Evolutionary conservation across 2,113 vertebrate species (phyloP), one percentile per base, ranked within the genome.

Genomic region (Rallus limicola): DNA sequence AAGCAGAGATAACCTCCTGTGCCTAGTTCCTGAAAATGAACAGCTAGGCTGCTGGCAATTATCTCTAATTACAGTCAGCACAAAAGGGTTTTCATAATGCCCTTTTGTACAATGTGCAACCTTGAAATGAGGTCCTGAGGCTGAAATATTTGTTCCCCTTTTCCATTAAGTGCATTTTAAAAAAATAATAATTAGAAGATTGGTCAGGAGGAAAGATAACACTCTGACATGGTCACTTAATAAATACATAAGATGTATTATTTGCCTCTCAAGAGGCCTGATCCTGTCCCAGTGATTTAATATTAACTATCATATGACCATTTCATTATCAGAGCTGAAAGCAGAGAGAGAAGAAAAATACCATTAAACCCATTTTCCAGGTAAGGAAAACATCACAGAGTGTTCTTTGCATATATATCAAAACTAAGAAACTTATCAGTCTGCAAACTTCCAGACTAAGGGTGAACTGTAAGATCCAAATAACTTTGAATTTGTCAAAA

Each of bases 1-100:
- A 64, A 90, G 72, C 28, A 53, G 86, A 86, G 86, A 71, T 86
- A 94, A 92, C 86, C 90, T 83, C 72, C 46, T 50, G 69, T 50
- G 68, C 58, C 80, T 76, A 3, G 34, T 15, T 78, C 44, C 65
- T 95, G 93, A 90, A 92, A 95, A 90, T 31, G 95, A 96, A 29
- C 68, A 76, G 64, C 72, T 48, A 81, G 90, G 19, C 88, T 75
- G 64, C 68, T 88, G 72, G 53, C 76, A 95, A 96, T 97, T 96
- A 96, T 75, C 72, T 96, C 92, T 95, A 94, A 96, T 97, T 96
- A 90, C 76, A 75, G 56, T 10, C 62, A 50, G 48, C 84, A 79
- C 28, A 93, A 91, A 94, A 71, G 40, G 28, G 21, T 81, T 93
- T 92, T 84, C 65, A 46, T 40, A 90, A 92, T 76, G 86, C 36